A percentile compares a stretch with the other conserved stretches of the same genome.
phyloP scores from a whole-genome alignment of 2,113 vertebrate species.

The Embiotoca jacksoni region DNA sequence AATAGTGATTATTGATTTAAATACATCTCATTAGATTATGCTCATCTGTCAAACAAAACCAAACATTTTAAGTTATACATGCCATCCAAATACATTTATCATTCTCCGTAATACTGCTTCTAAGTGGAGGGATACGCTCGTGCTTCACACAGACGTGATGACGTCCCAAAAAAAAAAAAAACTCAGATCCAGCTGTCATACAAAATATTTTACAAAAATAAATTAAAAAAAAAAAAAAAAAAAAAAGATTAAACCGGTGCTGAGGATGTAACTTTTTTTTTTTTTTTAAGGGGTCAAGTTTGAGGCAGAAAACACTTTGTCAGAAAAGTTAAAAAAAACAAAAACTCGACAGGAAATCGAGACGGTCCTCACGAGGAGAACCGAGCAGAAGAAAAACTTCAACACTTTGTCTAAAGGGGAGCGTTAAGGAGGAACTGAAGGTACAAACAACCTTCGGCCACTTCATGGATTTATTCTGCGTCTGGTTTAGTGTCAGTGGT shows the following conservation, averaged over 20 bases:
- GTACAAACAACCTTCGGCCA: slow-evolving; percentile 44
- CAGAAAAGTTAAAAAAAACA: background rate
- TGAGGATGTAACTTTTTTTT: background rate
- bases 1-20: slow-evolving; percentile 27
- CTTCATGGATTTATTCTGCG: background rate
- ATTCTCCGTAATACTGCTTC: slow-evolving; percentile 58
- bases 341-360: slow-evolving; percentile 16
- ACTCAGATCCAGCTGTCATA: slow-evolving; percentile 54
- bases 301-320: background rate
- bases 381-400: slow-evolving; percentile 8
- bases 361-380: background rate
- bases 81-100: slow-evolving; percentile 22
- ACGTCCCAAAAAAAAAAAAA: slow-evolving; percentile 28
- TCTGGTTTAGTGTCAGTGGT: no score
- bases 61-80: slow-evolving; percentile 39
- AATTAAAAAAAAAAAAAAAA: slow-evolving; percentile 38
- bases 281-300: background rate
- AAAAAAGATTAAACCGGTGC: slow-evolving; percentile 21
- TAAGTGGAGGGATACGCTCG: slow-evolving; percentile 27
- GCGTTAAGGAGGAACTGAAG: slow-evolving; percentile 6
- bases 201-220: slow-evolving; percentile 59
- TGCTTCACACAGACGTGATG: slow-evolving; percentile 35
- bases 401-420: background rate
- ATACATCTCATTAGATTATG: slow-evolving; percentile 26
- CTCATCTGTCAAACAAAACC: slow-evolving; percentile 7